Evolutionary conservation across 2,888 invertebrate genomes (phyloP).

Genomic region (Erebia ligea): DNA sequence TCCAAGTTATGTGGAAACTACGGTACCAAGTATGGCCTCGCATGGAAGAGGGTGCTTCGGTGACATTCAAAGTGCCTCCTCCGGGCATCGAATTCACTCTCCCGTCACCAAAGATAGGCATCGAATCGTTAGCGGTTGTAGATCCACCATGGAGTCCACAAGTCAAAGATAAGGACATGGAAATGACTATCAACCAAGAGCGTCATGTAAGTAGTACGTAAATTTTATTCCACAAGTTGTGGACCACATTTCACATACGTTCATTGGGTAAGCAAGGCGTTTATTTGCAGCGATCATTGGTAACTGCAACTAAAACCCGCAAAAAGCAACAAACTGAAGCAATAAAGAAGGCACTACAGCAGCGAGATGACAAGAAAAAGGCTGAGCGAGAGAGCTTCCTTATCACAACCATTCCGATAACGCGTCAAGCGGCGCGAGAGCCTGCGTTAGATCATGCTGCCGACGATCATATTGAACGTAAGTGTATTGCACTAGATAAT

Average conservation of each 20-base stretch:
- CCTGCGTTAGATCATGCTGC: slow-evolving; percentile 94
- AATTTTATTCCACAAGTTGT: not conserved
- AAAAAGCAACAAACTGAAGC: slow-evolving; percentile 99
- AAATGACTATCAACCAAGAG: slow-evolving; percentile 99
- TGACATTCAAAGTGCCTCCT: slow-evolving; percentile 98
- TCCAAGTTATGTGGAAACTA: slow-evolving; percentile 97
- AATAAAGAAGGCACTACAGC: slow-evolving; percentile 96
- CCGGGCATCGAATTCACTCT: slow-evolving; percentile 99
- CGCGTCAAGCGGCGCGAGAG: slow-evolving; percentile 97
- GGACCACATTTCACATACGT: not conserved
- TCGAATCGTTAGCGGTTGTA: slow-evolving; percentile 95
- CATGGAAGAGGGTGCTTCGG: slow-evolving; percentile 98
- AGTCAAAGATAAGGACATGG: slow-evolving; percentile 99
- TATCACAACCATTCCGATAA: slow-evolving; percentile 97
- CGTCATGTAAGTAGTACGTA: slow-evolving; percentile 88
- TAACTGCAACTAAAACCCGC: slow-evolving; percentile 98
- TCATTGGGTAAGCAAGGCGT: not conserved
- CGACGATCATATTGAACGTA: slow-evolving; percentile 94
- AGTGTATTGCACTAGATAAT: too few species aligned
- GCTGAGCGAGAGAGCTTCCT: slow-evolving; percentile 97
- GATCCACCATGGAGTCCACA: slow-evolving; percentile 99
- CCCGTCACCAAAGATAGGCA: slow-evolving; percentile 99
- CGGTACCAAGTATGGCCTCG: slow-evolving; percentile 99
- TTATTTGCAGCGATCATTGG: slow-evolving; percentile 89
- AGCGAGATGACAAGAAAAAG: slow-evolving; percentile 97